Evolutionary conservation across 2,113 vertebrate genomes (phyloP).

Genomic region (Rhabdomys dilectus): DNA sequence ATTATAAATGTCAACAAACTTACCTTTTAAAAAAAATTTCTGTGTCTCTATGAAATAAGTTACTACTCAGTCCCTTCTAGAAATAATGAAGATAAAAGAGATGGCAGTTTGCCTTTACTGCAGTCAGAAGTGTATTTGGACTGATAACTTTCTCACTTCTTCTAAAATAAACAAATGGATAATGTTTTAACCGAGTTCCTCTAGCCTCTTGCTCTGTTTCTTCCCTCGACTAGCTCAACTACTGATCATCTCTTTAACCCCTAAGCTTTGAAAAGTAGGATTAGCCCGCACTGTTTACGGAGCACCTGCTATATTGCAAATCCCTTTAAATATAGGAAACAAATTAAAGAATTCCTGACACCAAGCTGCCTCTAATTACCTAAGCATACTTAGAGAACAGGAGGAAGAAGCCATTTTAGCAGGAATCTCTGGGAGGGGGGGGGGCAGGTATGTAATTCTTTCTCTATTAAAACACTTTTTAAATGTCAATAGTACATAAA

Average conservation of each 20-base stretch:
- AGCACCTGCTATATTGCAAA: conserved; percentile 78
- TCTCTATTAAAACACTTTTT: conserved; percentile 3
- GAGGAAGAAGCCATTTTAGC: neutral
- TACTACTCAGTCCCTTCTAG: neutral
- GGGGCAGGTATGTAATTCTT: neutral
- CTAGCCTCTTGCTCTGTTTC: conserved; percentile 19
- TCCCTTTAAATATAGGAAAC: conserved; percentile 70
- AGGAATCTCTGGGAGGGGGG: neutral
- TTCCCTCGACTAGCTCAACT: conserved; percentile 47
- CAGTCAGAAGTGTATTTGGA: conserved; percentile 62
- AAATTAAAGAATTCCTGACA: conserved; percentile 46
- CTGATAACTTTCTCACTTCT: conserved; percentile 60
- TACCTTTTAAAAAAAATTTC: neutral
- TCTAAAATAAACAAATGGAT: conserved; percentile 74
- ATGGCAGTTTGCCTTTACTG: neutral
- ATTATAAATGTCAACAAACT: neutral
- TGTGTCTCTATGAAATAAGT: neutral
- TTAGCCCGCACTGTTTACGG: conserved; percentile 64
- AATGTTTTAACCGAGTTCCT: conserved; percentile 52
- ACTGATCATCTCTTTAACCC: conserved; percentile 66
- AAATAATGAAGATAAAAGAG: conserved; percentile 34
- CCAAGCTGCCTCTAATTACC: neutral
- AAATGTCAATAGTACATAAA: neutral
- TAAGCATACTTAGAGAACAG: neutral
- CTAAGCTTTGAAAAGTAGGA: conserved; percentile 73